Conservation (phyloP, 2,113 vertebrate species). For the Copsychus sechellarum region DNA sequence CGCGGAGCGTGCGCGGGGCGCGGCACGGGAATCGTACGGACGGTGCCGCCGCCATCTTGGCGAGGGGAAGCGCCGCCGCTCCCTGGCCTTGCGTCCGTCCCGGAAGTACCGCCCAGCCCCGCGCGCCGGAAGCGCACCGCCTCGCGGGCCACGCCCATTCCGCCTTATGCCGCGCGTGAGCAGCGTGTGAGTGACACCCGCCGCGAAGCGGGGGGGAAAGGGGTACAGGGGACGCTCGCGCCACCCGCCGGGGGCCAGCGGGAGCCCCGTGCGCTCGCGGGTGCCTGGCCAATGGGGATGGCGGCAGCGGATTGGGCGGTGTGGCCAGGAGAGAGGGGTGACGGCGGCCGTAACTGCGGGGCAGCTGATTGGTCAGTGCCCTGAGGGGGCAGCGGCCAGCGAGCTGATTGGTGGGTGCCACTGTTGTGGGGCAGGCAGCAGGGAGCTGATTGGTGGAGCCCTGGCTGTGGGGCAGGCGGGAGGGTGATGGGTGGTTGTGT, state of each 20-base stretch:
- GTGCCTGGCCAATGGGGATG: background rate
- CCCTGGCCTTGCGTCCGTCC: background rate
- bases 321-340: background rate
- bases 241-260: background rate
- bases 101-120: background rate
- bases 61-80: background rate
- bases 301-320: background rate
- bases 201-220: too few relatives aligned
- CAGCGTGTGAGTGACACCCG: background rate
- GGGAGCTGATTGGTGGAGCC: background rate
- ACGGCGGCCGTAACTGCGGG: background rate
- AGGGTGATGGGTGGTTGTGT: background rate
- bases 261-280: background rate
- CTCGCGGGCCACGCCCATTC: background rate
- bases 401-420: background rate
- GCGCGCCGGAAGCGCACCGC: background rate
- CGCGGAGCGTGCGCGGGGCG: background rate
- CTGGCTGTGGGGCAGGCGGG: background rate
- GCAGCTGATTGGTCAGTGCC: background rate
- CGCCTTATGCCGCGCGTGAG: background rate
- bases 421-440: too few relatives aligned
- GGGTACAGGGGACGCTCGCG: background rate
- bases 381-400: background rate
- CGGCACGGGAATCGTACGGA: background rate
- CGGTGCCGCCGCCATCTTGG: conserved; percentile 35